Evolutionary conservation across 1,140 invertebrate species (phyloP).

Genomic region (Drosophila quadrilineata): DNA sequence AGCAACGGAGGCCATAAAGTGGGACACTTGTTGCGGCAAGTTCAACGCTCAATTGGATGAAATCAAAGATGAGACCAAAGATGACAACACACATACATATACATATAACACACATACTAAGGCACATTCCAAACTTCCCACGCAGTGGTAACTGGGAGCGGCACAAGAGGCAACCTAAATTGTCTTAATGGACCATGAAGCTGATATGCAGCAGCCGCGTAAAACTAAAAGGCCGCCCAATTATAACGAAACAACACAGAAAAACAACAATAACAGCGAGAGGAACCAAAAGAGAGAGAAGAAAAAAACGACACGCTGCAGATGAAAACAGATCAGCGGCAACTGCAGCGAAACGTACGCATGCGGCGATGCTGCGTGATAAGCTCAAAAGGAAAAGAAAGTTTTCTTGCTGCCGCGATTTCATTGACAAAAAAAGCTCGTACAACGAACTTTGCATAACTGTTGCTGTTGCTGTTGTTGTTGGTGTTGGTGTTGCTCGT

Average conservation of each 20-base stretch:
- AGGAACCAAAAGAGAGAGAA: too few relatives aligned
- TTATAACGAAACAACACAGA: too few relatives aligned
- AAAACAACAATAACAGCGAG: too few relatives aligned
- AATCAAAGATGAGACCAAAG: slow-evolving; percentile 50
- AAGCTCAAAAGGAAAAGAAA: slow-evolving; percentile 68
- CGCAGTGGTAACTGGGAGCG: slow-evolving; percentile 44
- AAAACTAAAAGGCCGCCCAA: slow-evolving; percentile 59
- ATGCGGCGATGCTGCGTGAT: slow-evolving; percentile 54
- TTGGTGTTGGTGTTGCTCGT: neutral
- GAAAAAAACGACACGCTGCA: slow-evolving; percentile 29
- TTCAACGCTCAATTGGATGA: slow-evolving; percentile 47
- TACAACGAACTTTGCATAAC: slow-evolving; percentile 62
- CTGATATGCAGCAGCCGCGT: slow-evolving; percentile 61
- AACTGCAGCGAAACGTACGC: slow-evolving; percentile 33
- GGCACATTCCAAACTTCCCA: slow-evolving; percentile 54
- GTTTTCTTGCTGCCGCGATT: slow-evolving; percentile 49
- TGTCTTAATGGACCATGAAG: slow-evolving; percentile 77
- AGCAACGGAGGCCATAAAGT: slow-evolving; percentile 47
- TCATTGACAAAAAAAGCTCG: slow-evolving; percentile 70
- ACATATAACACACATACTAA: neutral
- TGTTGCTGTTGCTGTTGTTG: slow-evolving; percentile 38
- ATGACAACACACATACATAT: slow-evolving; percentile 38
- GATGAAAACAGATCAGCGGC: slow-evolving; percentile 33
- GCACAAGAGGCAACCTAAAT: slow-evolving; percentile 63
- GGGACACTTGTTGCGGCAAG: slow-evolving; percentile 73